Conservation (phyloP, 2,797 vertebrate genomes). For the Sarcophilus harrisii region DNA sequence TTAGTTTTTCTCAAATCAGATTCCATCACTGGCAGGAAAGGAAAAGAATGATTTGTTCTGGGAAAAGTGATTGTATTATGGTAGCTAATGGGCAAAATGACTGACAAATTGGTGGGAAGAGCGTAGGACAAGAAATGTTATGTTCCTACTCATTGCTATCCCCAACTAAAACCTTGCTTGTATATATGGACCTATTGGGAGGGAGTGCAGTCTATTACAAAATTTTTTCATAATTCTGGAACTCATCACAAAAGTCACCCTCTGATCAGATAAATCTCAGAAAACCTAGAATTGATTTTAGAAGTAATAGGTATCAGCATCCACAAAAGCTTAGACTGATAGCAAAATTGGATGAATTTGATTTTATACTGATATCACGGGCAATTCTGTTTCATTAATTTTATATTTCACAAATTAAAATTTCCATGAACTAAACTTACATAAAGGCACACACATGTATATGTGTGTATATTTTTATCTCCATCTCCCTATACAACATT, state of each 20-base stretch:
- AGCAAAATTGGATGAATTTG: not conserved
- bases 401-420: not conserved
- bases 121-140: not conserved
- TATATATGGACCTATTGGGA: not conserved
- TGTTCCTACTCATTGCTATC: not conserved
- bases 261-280: not conserved
- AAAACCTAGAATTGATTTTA: not conserved
- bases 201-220: not conserved
- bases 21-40: not conserved
- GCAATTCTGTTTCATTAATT: not conserved
- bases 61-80: not conserved
- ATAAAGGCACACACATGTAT: not conserved
- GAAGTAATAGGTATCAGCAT: not conserved
- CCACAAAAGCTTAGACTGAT: not conserved
- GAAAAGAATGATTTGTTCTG: not conserved
- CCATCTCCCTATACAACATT: too few species aligned
- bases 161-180: not conserved
- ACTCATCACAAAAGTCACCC: not conserved
- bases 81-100: not conserved
- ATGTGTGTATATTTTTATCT: too few species aligned
- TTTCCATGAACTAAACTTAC: not conserved
- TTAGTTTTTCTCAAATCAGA: not conserved
- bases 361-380: not conserved
- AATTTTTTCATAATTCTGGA: not conserved
- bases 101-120: not conserved